Evolutionary conservation across 2,888 invertebrate genomes (phyloP).

Genomic region (Eristalinus aeneus): DNA sequence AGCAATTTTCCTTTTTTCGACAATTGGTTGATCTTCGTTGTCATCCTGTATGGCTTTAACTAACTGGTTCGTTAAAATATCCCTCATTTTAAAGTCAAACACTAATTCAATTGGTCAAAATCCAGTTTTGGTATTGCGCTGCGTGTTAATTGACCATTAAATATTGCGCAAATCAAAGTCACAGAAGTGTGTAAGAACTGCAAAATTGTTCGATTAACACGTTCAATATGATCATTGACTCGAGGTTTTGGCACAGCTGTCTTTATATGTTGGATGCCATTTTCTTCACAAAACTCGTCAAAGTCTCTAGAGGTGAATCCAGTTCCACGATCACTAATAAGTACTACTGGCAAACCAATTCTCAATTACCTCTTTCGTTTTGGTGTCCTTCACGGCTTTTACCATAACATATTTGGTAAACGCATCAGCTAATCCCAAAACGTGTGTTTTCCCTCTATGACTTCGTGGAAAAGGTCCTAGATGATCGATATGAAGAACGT

Average conservation of each 20-base stretch:
- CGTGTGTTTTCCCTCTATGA: neutral
- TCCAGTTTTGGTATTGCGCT: slow-evolving; percentile 52
- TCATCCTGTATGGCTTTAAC: neutral
- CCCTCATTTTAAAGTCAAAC: slow-evolving; percentile 57
- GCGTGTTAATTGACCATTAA: slow-evolving; percentile 68
- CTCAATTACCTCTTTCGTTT: neutral
- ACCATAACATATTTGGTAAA: neutral
- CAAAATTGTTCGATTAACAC: slow-evolving; percentile 4
- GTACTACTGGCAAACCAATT: neutral
- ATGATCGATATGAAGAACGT: neutral
- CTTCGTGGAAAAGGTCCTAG: neutral
- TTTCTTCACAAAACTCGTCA: slow-evolving; percentile 31
- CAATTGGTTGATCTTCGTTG: neutral
- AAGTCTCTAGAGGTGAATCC: slow-evolving; percentile 39
- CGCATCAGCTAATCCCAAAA: slow-evolving; percentile 4
- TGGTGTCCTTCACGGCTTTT: neutral
- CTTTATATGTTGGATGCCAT: slow-evolving; percentile 24
- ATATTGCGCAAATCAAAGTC: slow-evolving; percentile 50
- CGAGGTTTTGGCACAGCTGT: slow-evolving; percentile 32
- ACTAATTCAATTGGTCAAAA: slow-evolving; percentile 67
- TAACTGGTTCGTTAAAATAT: neutral
- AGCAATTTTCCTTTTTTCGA: neutral
- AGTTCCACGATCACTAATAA: slow-evolving; percentile 19
- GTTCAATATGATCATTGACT: slow-evolving; percentile 39
- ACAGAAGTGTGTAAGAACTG: slow-evolving; percentile 31